phyloP scores from a whole-genome alignment of 2,113 vertebrate species.

The Pao palembangensis region DNA sequence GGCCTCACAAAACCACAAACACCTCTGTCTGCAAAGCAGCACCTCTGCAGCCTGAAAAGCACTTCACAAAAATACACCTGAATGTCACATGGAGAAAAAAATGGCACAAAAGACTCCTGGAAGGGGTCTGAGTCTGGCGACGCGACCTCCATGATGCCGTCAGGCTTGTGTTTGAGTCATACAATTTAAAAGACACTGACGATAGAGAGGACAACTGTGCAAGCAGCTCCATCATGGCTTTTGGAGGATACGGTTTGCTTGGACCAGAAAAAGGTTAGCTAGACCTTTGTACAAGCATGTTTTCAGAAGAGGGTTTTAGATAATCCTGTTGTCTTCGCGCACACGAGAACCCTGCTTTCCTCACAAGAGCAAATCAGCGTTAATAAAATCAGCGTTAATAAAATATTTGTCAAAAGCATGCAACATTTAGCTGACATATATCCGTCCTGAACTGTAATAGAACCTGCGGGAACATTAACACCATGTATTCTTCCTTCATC shows the following conservation, averaged over 20 bases:
- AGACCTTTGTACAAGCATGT: too few species aligned
- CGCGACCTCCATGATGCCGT: background rate
- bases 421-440: constrained; percentile 13
- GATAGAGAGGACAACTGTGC: too few species aligned
- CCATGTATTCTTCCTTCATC: constrained; percentile 8
- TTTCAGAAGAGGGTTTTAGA: too few species aligned
- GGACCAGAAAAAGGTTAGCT: background rate
- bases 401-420: background rate
- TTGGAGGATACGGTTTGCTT: background rate
- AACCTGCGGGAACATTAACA: constrained; percentile 29
- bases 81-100: background rate
- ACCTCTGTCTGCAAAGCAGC: constrained; percentile 5
- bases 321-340: too few species aligned
- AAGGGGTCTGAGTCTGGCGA: background rate
- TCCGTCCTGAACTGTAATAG: constrained; percentile 16
- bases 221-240: background rate
- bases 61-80: background rate
- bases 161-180: background rate
- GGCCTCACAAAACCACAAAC: constrained; percentile 34
- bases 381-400: too few species aligned
- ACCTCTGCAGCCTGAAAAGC: background rate
- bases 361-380: too few species aligned
- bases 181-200: too few species aligned
- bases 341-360: too few species aligned
- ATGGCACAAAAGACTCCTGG: background rate